These are phyloP conservation scores for Ispidina lecontei DNA, from an alignment of 2,797 vertebrate genomes.

Conservation along the genomic window DNA sequence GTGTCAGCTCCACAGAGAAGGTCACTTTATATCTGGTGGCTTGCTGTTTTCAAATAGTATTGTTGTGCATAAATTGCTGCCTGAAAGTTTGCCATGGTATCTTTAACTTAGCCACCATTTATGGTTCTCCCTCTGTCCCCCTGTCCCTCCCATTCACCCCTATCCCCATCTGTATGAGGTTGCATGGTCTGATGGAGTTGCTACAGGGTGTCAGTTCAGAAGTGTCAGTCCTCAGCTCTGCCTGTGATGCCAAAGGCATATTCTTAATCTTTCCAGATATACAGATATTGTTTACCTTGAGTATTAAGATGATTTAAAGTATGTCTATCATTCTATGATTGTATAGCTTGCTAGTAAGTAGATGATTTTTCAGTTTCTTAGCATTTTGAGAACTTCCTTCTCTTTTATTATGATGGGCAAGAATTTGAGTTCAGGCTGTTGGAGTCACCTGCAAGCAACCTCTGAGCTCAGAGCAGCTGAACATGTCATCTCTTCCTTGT, in stretches of 20 bases:
- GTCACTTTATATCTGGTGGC: not conserved
- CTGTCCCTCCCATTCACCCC: not conserved
- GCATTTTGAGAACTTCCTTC: not conserved
- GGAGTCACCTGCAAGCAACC: not conserved
- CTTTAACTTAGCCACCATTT: not conserved
- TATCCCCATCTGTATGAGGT: not conserved
- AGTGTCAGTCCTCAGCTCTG: not conserved
- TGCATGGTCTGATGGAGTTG: not conserved
- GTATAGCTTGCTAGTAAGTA: not conserved
- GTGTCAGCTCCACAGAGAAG: not conserved
- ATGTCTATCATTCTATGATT: not conserved
- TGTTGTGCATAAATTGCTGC: not conserved
- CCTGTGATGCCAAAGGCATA: not conserved
- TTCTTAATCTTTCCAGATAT: not conserved
- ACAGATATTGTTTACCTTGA: not conserved
- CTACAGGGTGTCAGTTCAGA: not conserved
- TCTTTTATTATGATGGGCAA: not conserved
- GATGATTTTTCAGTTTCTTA: not conserved
- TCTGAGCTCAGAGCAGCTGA: not conserved
- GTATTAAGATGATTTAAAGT: not conserved
- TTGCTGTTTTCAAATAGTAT: not conserved
- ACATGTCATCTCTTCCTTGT: not conserved
- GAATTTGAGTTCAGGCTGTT: not conserved
- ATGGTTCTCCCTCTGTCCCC: not conserved
- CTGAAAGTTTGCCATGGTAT: not conserved